Evolutionary conservation across 2,113 vertebrate species (phyloP).

Genomic region (Dromiciops gliroides): DNA sequence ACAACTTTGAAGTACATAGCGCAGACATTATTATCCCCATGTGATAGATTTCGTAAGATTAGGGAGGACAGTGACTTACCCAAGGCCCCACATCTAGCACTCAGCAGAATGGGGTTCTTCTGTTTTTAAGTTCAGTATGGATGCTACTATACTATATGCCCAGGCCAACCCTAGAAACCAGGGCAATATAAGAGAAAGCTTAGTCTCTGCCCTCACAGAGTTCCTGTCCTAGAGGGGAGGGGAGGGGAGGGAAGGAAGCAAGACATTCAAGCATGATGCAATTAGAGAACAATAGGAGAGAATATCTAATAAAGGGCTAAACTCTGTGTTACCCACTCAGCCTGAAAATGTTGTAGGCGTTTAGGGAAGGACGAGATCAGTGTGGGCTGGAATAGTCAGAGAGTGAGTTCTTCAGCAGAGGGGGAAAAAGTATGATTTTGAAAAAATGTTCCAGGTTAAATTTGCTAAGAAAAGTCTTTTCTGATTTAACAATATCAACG

Average conservation of each 20-base stretch:
- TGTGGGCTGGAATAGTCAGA: not conserved
- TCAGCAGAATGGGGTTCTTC: not conserved
- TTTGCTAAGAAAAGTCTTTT: not conserved
- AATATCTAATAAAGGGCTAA: constrained; percentile 4
- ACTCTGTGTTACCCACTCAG: not conserved
- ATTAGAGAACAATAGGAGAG: not conserved
- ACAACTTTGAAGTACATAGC: not conserved
- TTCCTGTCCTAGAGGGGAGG: not conserved
- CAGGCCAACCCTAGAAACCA: not conserved
- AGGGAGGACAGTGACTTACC: not conserved
- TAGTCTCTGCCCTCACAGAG: not conserved
- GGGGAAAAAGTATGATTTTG: not conserved
- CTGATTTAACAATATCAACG: not conserved
- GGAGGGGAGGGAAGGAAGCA: too few relatives aligned
- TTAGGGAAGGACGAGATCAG: not conserved
- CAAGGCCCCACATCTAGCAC: not conserved
- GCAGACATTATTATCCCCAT: not conserved
- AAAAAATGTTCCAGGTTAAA: not conserved
- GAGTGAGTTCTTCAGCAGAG: not conserved
- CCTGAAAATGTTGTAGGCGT: not conserved
- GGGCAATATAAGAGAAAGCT: not conserved
- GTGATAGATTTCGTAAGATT: not conserved
- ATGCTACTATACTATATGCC: not conserved
- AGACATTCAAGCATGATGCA: not conserved
- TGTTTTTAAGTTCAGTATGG: not conserved